Conservation (phyloP, 2,888 invertebrate species). For the Tuberolachnus salignus region DNA sequence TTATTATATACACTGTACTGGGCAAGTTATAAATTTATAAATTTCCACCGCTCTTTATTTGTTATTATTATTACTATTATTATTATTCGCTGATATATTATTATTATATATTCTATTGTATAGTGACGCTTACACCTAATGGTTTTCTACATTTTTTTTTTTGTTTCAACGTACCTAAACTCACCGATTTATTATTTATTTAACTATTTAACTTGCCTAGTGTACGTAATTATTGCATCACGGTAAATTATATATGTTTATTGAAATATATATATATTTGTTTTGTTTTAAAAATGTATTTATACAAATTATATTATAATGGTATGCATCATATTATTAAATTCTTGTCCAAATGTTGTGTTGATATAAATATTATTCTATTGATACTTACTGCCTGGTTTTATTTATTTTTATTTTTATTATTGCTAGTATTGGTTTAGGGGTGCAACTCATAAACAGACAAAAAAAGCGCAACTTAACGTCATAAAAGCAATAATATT, state of each 20-base stretch:
- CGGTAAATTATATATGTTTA: constrained; percentile 35
- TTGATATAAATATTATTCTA: constrained; percentile 20
- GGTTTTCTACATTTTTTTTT: constrained; percentile 17
- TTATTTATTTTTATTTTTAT: constrained; percentile 22
- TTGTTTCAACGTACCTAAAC: not conserved
- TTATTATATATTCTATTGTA: constrained; percentile 7
- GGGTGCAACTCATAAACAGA: constrained; percentile 23
- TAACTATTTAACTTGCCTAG: constrained; percentile 34
- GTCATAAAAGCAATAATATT: constrained; percentile 37
- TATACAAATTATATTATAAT: not conserved
- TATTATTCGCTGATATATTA: constrained; percentile 14
- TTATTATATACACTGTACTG: constrained; percentile 31
- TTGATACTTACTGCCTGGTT: constrained; percentile 36
- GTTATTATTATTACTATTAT: constrained; percentile 10
- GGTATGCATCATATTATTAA: constrained; percentile 34
- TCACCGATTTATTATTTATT: not conserved
- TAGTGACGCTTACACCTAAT: constrained; percentile 18
- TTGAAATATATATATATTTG: constrained; percentile 10
- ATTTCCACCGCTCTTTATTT: constrained; percentile 2
- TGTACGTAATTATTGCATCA: constrained; percentile 44
- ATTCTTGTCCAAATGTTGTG: constrained; percentile 45
- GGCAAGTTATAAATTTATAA: constrained; percentile 32
- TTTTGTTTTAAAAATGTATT: constrained; percentile 13
- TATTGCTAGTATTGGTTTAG: constrained; percentile 28
- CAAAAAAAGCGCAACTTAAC: constrained; percentile 33